Evolutionary conservation across 2,888 invertebrate species (phyloP).

Genomic region (Parnassius orleans): DNA sequence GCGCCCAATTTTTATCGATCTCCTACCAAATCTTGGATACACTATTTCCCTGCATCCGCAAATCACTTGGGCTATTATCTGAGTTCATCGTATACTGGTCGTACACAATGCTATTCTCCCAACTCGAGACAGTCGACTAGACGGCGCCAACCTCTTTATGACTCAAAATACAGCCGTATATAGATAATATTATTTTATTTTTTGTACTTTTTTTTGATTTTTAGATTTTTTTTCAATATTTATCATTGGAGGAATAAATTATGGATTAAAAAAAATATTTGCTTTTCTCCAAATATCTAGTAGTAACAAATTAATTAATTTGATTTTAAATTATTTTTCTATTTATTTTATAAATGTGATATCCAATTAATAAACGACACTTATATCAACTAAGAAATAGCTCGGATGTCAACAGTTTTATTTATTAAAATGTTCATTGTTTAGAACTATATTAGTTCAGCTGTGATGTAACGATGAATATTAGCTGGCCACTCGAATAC

Average conservation of each 20-base stretch:
- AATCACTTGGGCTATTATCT: conserved; percentile 10
- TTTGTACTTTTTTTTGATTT: background rate
- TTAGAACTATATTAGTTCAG: background rate
- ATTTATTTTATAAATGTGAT: too few relatives aligned
- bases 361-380: too few relatives aligned
- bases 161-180: conserved; percentile 30
- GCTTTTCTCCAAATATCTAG: too few relatives aligned
- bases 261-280: too few relatives aligned
- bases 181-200: conserved; percentile 16
- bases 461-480: conserved; percentile 12
- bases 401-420: too few relatives aligned
- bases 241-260: too few relatives aligned
- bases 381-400: too few relatives aligned
- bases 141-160: conserved; percentile 37
- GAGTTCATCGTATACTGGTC: conserved; percentile 30
- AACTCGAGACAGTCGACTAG: conserved; percentile 35
- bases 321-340: too few relatives aligned
- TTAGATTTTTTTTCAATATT: too few relatives aligned
- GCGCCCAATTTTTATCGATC: conserved; percentile 25
- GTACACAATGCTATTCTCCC: conserved; percentile 24
- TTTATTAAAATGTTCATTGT: conserved; percentile 2
- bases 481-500: conserved; percentile 9
- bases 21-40: conserved; percentile 6
- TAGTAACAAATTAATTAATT: too few relatives aligned
- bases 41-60: conserved; percentile 10